Evolutionary conservation across 2,113 vertebrate species (phyloP), one percentile per base, ranked within the genome.

Genomic region (Alethe castanea): DNA sequence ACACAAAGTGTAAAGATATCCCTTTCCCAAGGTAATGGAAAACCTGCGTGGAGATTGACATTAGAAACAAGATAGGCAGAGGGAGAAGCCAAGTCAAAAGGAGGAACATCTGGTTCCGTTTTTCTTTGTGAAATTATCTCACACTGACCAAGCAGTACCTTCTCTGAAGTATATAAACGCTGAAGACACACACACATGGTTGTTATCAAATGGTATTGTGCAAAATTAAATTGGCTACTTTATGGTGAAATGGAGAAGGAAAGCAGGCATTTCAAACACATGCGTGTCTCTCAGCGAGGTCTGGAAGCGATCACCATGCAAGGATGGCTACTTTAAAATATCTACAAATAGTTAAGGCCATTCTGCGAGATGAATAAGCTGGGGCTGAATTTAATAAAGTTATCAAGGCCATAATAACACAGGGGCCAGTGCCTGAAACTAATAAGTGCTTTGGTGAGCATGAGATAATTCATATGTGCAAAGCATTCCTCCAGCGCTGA

Each of bases 221-320:
- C 97, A 97, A 98, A 98, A 98, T 98, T 97, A 98, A 98, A 98
- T 97, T 97, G 98, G 97, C 98, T 98, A 97, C 97, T 98, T 98
- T 97, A 97, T 95, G 97, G 97, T 95, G 96, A 97, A 98, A 97
- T 88, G 93, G 97, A 98, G 96, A 97, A 97, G 97, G 95, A 97
- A 94, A 95, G 96, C 94, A 97, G 96, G 97, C 97, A 96, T 97
- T 98, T 97, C 97, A 97, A 97, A 98, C 98, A 98, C 82, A 97
- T 86, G 97, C 52, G 71, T 95, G 98, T 97, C 96, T 97, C 91
- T 98, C 96, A 91, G 73, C 82, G 28, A 98, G 96, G 97, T 97
- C 96, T 97, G 97, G 96, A 97, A 97, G 95, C 95, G 50, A 97
- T 97, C 97, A 97, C 12, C 8, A 19, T 13, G 88, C 95, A 92